A percentile compares a stretch with the other conserved stretches of the same genome.
Evolutionary conservation across 2,888 invertebrate genomes (phyloP).

Genomic region (Pyrgus malvae): DNA sequence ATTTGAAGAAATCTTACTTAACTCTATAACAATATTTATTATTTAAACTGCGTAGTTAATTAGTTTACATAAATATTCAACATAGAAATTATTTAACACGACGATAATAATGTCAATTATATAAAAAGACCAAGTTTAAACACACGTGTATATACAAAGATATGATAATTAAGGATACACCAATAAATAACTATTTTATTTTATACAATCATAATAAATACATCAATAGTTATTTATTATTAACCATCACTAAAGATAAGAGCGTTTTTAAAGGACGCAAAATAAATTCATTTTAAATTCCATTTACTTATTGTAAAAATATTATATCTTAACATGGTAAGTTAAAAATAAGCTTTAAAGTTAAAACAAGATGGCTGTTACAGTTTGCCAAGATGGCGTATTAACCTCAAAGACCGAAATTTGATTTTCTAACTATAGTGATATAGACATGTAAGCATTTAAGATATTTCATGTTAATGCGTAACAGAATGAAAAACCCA

Average conservation of each 20-base stretch:
- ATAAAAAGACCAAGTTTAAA: slow-evolving; percentile 12
- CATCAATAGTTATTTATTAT: slow-evolving; percentile 8
- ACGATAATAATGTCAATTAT: neutral
- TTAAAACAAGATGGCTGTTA: slow-evolving; percentile 42
- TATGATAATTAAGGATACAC: slow-evolving; percentile 16
- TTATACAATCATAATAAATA: slow-evolving; percentile 15
- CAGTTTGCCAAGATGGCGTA: slow-evolving; percentile 42
- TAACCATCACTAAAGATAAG: slow-evolving; percentile 9
- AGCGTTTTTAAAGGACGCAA: slow-evolving; percentile 7
- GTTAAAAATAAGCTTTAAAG: slow-evolving; percentile 5
- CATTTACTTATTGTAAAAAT: slow-evolving; percentile 12
- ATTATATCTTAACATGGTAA: slow-evolving; percentile 6
- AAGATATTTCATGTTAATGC: too few relatives aligned
- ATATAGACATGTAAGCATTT: too few relatives aligned
- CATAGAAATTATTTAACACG: slow-evolving; percentile 2
- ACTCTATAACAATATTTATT: neutral
- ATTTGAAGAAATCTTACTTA: neutral
- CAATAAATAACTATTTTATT: slow-evolving; percentile 13
- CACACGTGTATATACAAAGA: slow-evolving; percentile 20
- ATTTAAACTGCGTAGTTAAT: neutral
- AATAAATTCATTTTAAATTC: slow-evolving; percentile 16
- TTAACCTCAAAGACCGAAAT: neutral
- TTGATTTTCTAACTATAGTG: too few relatives aligned
- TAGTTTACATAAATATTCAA: neutral
- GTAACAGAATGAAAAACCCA: too few relatives aligned